These are phyloP conservation scores for Didymodactylos carnosus DNA, from an alignment of 2,888 invertebrate species.

Conservation along the genomic window DNA sequence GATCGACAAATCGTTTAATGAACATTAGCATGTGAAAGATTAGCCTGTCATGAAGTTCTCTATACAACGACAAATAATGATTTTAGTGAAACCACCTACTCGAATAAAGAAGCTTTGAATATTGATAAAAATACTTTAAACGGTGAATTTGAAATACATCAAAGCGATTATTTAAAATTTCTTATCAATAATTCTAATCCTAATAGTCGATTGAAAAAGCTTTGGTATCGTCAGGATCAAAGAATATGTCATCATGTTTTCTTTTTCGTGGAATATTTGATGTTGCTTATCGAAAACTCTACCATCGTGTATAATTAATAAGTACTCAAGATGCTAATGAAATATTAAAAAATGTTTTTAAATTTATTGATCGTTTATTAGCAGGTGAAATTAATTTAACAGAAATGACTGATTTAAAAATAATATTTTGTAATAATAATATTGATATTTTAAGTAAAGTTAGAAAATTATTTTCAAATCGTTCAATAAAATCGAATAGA, in stretches of 20 bases:
- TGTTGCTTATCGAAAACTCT: background rate
- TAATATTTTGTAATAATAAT: background rate
- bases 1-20: background rate
- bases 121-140: background rate
- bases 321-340: background rate
- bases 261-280: background rate
- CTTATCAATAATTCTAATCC: background rate
- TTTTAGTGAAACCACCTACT: background rate
- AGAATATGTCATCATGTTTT: background rate
- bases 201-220: background rate
- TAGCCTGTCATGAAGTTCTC: background rate
- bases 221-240: background rate
- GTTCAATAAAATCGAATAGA: background rate
- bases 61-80: background rate
- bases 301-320: background rate
- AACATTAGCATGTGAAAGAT: background rate
- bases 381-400: background rate
- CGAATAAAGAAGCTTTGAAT: background rate
- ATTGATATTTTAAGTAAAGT: background rate
- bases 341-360: background rate
- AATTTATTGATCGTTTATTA: background rate
- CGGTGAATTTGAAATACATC: background rate
- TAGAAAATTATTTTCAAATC: background rate
- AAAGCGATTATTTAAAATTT: background rate
- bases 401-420: background rate